Base-by-base conservation (phyloP, 2,888 invertebrate species). In the Chironomus tentans region DNA sequence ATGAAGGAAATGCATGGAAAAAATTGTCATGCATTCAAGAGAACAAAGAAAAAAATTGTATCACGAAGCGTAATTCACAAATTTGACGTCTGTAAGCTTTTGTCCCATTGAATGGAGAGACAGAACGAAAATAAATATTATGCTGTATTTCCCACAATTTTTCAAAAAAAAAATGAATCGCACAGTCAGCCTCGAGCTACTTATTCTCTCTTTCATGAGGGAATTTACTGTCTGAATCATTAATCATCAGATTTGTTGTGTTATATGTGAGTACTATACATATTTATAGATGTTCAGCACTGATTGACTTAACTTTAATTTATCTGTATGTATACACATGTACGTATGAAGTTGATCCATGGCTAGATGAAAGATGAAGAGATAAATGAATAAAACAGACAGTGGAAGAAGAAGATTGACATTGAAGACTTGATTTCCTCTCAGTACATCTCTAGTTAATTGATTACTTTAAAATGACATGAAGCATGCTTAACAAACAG, bases 201-300 rank as follows among this genome's bases (percentile, higher is more conserved):
- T 65, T 65, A 65, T 65, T 13, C 62, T 22, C 21, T 65, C 62
- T 28, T 28, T 28, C 38, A 38, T 24, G 22, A 3, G 56, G 65
- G 21, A 13, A 24, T 65, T 65, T 21, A 65, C 65, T 24, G 65
- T 24, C 21, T 65, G 65, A 13, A 65, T 65, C 65, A 65, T 65
- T 65, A 65, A 65, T 65, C 65, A 65, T 65, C 65, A 65, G 65
- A 65, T 65, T 65, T 65, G 24, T 65, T 56, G 15, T 50, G 50
- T 15, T 15, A 21, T 65, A 13, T 65, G 62, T 65, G 62, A 18
- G 22, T 50, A n/a, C n/a, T 56, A 15, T 65, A 24, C 22, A 24
- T 21, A 65, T 65, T 7, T 38, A 38, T 38, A 38, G 7, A 38
- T 38, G 38, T 38, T 65, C 22, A 24, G 62, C 22, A 21, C 13